These are phyloP conservation scores for Drosophila sechellia DNA, from an alignment of 1,140 invertebrate genomes.

Conservation along the genomic window DNA sequence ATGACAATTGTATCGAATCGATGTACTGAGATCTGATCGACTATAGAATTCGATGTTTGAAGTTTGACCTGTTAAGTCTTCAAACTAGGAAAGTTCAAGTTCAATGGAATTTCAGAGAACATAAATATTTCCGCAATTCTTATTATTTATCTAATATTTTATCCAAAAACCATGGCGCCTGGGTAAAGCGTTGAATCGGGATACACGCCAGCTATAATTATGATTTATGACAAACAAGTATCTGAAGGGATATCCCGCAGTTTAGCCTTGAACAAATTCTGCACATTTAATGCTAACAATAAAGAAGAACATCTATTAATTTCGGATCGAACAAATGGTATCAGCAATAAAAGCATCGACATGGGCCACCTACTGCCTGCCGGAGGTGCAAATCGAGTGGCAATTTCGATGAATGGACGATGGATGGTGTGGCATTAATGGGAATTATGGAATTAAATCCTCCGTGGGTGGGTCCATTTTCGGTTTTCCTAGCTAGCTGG, in stretches of 20 bases:
- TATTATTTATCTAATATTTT: too few species aligned
- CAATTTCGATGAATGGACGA: constrained; percentile 25
- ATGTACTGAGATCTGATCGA: too few species aligned
- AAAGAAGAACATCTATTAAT: constrained; percentile 7
- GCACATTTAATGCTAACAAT: neutral
- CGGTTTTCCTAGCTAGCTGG: constrained; percentile 29
- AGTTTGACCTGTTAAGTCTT: too few species aligned
- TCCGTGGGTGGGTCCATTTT: constrained; percentile 29
- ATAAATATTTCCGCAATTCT: too few species aligned
- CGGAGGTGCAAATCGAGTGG: constrained; percentile 48
- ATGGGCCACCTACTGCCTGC: constrained; percentile 53
- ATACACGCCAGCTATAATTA: constrained; percentile 7
- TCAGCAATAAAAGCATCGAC: constrained; percentile 28
- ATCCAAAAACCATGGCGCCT: neutral
- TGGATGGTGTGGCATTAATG: constrained; percentile 6
- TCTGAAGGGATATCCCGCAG: constrained; percentile 14
- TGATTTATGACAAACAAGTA: constrained; percentile 22
- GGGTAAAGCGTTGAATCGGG: constrained; percentile 9
- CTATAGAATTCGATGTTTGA: too few species aligned
- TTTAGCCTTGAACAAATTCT: constrained; percentile 12
- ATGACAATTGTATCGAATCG: neutral
- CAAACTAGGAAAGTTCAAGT: neutral
- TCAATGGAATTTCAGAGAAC: too few species aligned
- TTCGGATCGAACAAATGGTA: constrained; percentile 12
- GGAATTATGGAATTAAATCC: constrained; percentile 37